These are phyloP conservation scores for Heliconius hermathena DNA, from an alignment of 1,140 invertebrate species.

Conservation along the genomic window DNA sequence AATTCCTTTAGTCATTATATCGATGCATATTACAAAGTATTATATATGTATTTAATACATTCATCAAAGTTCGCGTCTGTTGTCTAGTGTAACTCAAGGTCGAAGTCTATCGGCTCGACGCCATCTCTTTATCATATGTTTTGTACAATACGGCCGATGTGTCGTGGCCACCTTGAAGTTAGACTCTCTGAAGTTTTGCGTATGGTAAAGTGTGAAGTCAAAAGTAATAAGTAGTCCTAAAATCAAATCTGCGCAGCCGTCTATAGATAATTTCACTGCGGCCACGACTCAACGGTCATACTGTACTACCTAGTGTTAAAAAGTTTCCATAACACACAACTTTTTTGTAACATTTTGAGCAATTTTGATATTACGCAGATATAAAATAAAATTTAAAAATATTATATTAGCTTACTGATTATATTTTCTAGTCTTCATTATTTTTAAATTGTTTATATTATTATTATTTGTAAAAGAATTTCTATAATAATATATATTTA, in stretches of 20 bases:
- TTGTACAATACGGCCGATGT: background rate
- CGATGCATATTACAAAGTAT: background rate
- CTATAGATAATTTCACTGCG: no score
- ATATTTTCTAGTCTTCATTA: background rate
- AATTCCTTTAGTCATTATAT: background rate
- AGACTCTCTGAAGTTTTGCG: no score
- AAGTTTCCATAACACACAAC: background rate
- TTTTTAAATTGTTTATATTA: background rate
- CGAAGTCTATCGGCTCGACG: background rate
- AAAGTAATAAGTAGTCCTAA: no score
- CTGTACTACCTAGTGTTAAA: background rate
- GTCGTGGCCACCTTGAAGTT: no score
- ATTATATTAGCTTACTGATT: background rate
- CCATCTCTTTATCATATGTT: background rate
- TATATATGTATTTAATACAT: background rate
- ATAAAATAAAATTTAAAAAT: background rate
- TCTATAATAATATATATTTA: no score
- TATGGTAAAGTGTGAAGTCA: no score
- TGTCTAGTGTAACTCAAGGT: background rate
- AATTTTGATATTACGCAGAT: background rate
- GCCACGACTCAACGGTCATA: no score
- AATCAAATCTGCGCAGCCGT: no score
- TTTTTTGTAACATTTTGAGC: background rate
- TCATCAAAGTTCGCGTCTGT: background rate
- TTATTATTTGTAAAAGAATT: background rate